phyloP scores from a whole-genome alignment of 2,797 vertebrate genomes.

The Uromys caudimaculatus region DNA sequence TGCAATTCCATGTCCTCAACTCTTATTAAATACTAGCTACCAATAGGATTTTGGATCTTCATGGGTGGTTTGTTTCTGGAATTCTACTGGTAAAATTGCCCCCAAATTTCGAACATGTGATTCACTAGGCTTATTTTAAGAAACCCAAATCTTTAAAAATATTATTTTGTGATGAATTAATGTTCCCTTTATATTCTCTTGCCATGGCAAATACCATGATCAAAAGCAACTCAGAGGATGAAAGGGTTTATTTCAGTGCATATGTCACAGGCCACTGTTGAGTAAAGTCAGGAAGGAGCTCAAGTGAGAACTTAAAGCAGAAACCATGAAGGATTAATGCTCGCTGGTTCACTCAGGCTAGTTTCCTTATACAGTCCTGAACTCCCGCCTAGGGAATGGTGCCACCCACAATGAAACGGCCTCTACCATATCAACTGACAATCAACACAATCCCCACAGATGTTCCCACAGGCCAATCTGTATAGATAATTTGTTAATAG shows the following conservation, averaged over 20 bases:
- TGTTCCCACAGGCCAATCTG: not conserved
- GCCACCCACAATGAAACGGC: not conserved
- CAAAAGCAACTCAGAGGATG: not conserved
- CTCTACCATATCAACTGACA: not conserved
- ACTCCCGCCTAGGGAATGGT: not conserved
- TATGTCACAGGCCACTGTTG: not conserved
- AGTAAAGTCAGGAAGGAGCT: not conserved
- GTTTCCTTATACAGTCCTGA: not conserved
- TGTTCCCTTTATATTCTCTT: not conserved
- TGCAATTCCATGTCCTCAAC: slow-evolving; percentile 50
- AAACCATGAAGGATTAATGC: not conserved
- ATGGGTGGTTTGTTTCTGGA: slow-evolving; percentile 9
- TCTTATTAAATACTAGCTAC: slow-evolving; percentile 9
- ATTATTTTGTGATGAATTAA: not conserved
- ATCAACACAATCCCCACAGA: not conserved
- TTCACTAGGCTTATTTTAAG: slow-evolving; percentile 45
- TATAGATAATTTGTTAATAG: not conserved
- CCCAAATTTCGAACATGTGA: slow-evolving; percentile 7
- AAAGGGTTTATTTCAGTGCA: not conserved
- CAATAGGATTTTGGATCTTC: slow-evolving; percentile 19
- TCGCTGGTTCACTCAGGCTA: not conserved
- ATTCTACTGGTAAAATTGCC: not conserved
- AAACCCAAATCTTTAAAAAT: slow-evolving; percentile 26
- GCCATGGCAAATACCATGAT: not conserved
- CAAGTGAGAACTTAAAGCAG: not conserved